A percentile compares a stretch with the other conserved stretches of the same genome.
Conservation (phyloP, 2,888 invertebrate species). For the Torymus tubicola region DNA sequence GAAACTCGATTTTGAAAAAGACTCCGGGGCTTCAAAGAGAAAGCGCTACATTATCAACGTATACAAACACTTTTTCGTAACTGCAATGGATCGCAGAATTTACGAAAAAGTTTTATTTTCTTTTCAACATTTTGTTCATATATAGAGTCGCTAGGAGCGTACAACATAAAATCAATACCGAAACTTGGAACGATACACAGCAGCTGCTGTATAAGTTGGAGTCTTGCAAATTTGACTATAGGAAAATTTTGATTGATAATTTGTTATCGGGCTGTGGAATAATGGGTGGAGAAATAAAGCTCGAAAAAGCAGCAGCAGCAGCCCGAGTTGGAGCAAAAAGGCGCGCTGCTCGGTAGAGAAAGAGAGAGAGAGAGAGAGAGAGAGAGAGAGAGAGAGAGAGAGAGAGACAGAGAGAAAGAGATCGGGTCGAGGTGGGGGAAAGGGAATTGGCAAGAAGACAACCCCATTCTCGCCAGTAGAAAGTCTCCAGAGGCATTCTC, state of each 20-base stretch:
- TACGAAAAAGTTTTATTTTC: too few species aligned
- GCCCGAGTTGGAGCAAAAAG: background rate
- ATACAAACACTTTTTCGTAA: background rate
- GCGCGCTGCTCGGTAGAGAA: too few species aligned
- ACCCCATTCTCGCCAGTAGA: conserved; percentile 74
- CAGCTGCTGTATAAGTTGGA: too few species aligned
- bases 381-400: background rate
- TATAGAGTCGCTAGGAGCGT: too few species aligned
- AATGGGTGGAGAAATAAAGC: background rate
- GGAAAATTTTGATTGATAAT: too few species aligned
- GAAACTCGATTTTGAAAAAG: conserved; percentile 12
- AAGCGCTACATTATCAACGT: conserved; percentile 23
- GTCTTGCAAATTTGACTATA: too few species aligned
- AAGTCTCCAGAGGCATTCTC: conserved; percentile 72
- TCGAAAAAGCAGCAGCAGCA: conserved; percentile 2
- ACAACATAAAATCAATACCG: too few species aligned
- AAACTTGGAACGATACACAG: too few species aligned
- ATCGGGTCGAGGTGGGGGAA: conserved; percentile 37
- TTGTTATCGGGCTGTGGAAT: too few species aligned
- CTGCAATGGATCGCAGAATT: too few species aligned
- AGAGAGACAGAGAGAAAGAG: conserved; percentile 36
- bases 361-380: background rate
- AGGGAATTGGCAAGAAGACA: conserved; percentile 63
- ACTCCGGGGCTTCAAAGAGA: conserved; percentile 4
- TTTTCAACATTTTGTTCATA: too few species aligned